A percentile compares a stretch with the other conserved stretches of the same genome.
phyloP scores from a whole-genome alignment of 1,140 invertebrate species.

The Leucophenga varia region DNA sequence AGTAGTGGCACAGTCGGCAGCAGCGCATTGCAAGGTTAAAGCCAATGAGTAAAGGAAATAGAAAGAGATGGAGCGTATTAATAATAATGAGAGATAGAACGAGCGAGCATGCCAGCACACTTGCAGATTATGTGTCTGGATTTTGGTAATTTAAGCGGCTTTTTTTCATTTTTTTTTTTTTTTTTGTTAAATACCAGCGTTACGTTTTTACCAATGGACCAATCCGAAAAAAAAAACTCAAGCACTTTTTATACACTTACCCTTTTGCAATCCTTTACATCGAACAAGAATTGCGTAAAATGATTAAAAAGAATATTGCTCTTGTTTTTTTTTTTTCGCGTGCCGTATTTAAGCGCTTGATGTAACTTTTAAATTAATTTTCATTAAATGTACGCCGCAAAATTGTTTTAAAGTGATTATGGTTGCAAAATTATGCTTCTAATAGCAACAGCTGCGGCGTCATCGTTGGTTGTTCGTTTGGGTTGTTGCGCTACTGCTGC shows the following conservation, averaged over 20 bases:
- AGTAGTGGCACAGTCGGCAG: not conserved
- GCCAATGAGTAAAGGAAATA: constrained; percentile 9
- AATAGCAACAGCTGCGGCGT: constrained; percentile 14
- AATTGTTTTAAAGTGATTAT: constrained; percentile 49
- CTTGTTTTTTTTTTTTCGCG: constrained; percentile 15
- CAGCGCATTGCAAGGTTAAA: not conserved
- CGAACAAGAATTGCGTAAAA: too few relatives aligned
- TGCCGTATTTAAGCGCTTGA: constrained; percentile 8
- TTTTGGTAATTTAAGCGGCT: constrained; percentile 45
- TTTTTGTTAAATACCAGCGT: too few relatives aligned
- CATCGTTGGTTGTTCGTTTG: too few relatives aligned
- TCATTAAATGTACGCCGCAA: constrained; percentile 39
- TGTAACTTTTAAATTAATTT: constrained; percentile 43
- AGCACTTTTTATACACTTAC: too few relatives aligned
- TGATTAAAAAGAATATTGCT: too few relatives aligned
- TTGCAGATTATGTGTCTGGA: constrained; percentile 42
- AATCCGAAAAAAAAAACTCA: too few relatives aligned
- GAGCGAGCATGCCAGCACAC: too few relatives aligned
- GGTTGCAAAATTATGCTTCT: constrained; percentile 33
- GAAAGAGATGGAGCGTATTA: constrained; percentile 9
- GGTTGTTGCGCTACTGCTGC: not conserved
- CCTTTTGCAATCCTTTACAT: too few relatives aligned
- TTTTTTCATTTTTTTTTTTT: constrained; percentile 23
- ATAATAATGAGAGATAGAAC: constrained; percentile 1
- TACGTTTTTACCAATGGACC: too few relatives aligned